These are phyloP conservation scores for Odocoileus hemionus DNA, from an alignment of 2,113 vertebrate genomes.

Conservation along the genomic window DNA sequence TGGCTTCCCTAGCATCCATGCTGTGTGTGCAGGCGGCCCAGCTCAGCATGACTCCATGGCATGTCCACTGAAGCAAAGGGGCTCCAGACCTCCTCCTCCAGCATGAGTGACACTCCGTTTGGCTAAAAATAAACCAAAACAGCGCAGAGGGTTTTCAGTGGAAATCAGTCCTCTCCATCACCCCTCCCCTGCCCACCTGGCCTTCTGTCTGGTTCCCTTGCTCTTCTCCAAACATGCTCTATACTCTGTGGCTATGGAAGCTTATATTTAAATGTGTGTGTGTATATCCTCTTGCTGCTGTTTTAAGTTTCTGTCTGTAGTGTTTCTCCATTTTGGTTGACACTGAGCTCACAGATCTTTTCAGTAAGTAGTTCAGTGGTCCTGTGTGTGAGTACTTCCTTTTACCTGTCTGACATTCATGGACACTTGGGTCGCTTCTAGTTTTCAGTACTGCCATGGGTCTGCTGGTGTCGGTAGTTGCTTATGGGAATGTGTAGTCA, in stretches of 20 bases:
- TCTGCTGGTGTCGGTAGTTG: neutral
- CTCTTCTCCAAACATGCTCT: neutral
- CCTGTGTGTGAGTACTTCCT: rapidly evolving
- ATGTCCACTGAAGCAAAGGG: neutral
- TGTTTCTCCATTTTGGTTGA: neutral
- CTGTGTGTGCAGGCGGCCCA: neutral
- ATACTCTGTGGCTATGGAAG: neutral
- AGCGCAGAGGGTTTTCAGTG: rapidly evolving
- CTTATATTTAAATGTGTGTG: neutral
- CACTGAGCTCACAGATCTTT: neutral
- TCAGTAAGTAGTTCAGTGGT: neutral
- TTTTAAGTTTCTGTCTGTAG: neutral
- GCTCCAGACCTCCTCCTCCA: too few species aligned
- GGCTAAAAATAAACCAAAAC: neutral
- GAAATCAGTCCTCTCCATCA: neutral
- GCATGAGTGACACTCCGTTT: neutral
- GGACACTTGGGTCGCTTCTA: neutral
- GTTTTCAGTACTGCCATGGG: too few species aligned
- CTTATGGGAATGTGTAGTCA: neutral
- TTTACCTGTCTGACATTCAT: neutral
- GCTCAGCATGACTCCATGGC: rapidly evolving
- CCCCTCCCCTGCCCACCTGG: neutral
- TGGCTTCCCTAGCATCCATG: neutral
- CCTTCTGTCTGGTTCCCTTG: neutral
- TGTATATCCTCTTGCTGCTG: neutral